Percentiles rank a stretch among this genome's conserved stretches.
These are phyloP conservation scores for Eptatretus atami DNA, from an alignment of 2,797 vertebrate species.

Conservation along the genomic window DNA sequence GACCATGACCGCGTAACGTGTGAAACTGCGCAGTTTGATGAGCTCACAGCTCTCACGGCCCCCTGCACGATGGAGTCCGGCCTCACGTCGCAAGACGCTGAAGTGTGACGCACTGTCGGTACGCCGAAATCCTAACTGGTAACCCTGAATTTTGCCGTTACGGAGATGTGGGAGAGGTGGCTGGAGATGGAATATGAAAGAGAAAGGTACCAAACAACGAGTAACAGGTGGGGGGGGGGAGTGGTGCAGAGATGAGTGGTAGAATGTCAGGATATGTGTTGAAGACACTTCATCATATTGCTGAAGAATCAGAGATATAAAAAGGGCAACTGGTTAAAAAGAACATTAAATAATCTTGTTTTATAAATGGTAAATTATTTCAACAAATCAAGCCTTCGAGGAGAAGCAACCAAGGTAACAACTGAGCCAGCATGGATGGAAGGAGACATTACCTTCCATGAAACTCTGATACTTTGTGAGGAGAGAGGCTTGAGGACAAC, in stretches of 20 bases:
- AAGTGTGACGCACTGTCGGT: conserved; percentile 70
- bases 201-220: background rate
- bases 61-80: conserved; percentile 19
- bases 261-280: no score
- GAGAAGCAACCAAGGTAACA: no score
- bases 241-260: no score
- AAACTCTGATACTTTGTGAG: conserved; percentile 87
- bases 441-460: conserved; percentile 49
- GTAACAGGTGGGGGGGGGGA: no score
- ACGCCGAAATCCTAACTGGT: conserved; percentile 88
- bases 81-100: conserved; percentile 77
- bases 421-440: no score
- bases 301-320: no score
- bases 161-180: conserved; percentile 70
- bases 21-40: conserved; percentile 88
- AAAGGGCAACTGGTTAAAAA: no score
- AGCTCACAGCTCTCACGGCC: conserved; percentile 61
- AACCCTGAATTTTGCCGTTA: conserved; percentile 81
- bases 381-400: no score
- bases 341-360: no score
- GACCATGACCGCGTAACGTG: conserved; percentile 86
- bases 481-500: conserved; percentile 66
- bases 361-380: no score
- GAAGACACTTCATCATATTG: no score
- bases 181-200: conserved; percentile 15